Evolutionary conservation across 2,797 vertebrate species (phyloP), one percentile per base, ranked within the genome.

Genomic region (Gymnoscopelus braueri): DNA sequence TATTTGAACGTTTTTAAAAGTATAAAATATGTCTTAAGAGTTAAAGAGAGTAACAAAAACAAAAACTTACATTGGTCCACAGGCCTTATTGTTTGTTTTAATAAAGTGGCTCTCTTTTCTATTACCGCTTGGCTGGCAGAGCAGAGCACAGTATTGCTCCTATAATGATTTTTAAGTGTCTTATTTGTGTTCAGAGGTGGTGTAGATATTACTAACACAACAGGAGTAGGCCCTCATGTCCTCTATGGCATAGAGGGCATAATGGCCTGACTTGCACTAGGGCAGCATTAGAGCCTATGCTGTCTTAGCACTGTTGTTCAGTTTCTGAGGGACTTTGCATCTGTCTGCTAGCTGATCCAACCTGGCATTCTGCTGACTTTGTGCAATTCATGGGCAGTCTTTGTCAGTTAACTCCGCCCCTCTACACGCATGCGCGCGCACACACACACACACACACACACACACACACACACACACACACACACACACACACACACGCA

Each of bases 331-430:
- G 19, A 9, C 49, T 15, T 15, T 65, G 53, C 63, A 48, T 51
- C 64, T 53, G 24, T 39, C 39, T 47, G 53, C 24, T 57, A 59
- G 55, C 71, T 74, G 75, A 77, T 64, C 44, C 32, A 23, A 59
- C 35, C 57, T 26, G 62, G 56, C 60, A 54, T 71, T 79, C 54
- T 68, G 65, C 78, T 77, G 80, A 86, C 62, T 52, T 58, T 10
- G 26, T 66, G 49, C 24, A 54, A 48, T 65, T 62, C 24, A 53
- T 39, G 10, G 39, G 29, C 56, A 23, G 60, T 64, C 69, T 71
- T 65, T 80, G 81, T 84, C 77, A 78, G 67, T 77, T 67, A 69
- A 64, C 35, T 11, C 2, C 32, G 15, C 54, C 29, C 47, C 35
- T 47, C 29, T 19, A 1, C 59, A 65, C 35, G n/a, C 15, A 3